A percentile compares a stretch with the other conserved stretches of the same genome.
Evolutionary conservation across 2,797 vertebrate species (phyloP).

Genomic region (Rhabdophis nuchalis): DNA sequence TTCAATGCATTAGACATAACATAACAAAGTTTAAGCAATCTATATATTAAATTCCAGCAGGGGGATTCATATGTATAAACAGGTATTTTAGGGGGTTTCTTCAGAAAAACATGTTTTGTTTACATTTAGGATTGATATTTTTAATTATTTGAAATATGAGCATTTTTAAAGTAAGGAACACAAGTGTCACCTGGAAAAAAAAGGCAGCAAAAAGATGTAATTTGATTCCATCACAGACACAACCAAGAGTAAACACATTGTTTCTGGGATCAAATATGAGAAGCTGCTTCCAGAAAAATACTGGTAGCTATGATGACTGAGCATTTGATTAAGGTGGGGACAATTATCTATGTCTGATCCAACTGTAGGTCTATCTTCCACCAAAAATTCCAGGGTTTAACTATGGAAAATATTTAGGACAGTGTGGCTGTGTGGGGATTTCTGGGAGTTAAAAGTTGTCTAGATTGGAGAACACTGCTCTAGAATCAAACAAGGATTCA

Average conservation of each 20-base stretch:
- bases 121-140: not conserved
- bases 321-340: slow-evolving; percentile 12
- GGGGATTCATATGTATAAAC: not conserved
- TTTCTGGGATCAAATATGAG: slow-evolving; percentile 30
- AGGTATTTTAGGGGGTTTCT: not conserved
- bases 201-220: not conserved
- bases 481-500: slow-evolving; percentile 14
- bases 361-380: not conserved
- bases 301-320: not conserved
- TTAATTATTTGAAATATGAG: not conserved
- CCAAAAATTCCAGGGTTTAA: not conserved
- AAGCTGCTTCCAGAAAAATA: slow-evolving; percentile 6
- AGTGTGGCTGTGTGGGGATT: not conserved
- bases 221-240: slow-evolving; percentile 8
- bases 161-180: not conserved
- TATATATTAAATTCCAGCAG: not conserved
- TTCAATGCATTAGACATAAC: not conserved
- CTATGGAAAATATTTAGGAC: not conserved
- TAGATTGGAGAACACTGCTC: not conserved
- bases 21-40: not conserved
- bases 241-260: slow-evolving; percentile 12
- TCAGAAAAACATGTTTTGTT: not conserved
- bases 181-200: not conserved
- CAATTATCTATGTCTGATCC: not conserved
- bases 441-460: not conserved